Base-by-base conservation (phyloP, 2,888 invertebrate genomes). In the Beris chalybata region DNA sequence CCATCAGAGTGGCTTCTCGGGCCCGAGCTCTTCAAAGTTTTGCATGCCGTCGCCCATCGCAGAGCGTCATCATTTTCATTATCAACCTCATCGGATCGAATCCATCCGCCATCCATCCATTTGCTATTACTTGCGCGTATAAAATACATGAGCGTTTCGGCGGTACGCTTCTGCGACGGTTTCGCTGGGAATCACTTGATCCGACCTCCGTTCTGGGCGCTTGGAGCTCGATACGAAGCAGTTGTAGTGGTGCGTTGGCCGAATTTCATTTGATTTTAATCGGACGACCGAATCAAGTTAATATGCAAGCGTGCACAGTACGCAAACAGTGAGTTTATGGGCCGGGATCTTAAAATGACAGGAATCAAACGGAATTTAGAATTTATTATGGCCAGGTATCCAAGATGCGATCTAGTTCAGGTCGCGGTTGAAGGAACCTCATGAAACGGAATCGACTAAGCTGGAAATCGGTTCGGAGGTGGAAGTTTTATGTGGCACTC, bases 251-350 rank as follows among this genome's bases (percentile, higher is more conserved):
- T 38, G 38, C 59, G 48, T 48, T 48, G 50, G 32, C 59, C 59
- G 63, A 57, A 63, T 65, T 65, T 68, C 65, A 68, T 68, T 66
- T 65, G 68, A 38, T 54, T 68, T 68, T 68, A 68, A 68, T 68
- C 65, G 65, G 65, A 13, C 65, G 61, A 59, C 56, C 53, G 65
- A 65, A 65, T 57, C 64, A 50, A 67, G 22, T 48, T 22, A 13
- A 45, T 58, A 29, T n/a, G 12, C 45, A 45, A n/a, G 47, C n/a
- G 45, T 56, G 56, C 15, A 12, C 38, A 13, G 43, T 9, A 4
- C 11, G 13, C 15, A 30, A 9, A 32, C n/a, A 11, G n/a, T 12
- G 45, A 12, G 11, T 58, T 58, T 58, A 58, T 58, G 58, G 7
- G 4, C 29, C 29, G 13, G 22, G 12, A 47, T 45, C n/a, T 30